Evolutionary conservation across 2,113 vertebrate species (phyloP).

Genomic region (Beaufortia kweichowensis): DNA sequence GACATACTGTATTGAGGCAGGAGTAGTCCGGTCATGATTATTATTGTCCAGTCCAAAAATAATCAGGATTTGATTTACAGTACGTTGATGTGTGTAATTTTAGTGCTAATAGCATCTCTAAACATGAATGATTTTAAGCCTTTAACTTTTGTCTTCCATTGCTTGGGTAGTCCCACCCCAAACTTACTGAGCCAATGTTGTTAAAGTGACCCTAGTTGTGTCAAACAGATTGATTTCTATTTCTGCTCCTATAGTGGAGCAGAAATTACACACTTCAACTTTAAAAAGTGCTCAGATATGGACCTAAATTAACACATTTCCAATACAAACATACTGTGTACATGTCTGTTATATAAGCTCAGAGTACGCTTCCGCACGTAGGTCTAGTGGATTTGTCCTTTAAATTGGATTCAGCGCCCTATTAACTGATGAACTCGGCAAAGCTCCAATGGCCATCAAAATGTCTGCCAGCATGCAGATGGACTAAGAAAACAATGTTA

Average conservation of each 20-base stretch:
- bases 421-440: slow-evolving; percentile 51
- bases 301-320: not conserved
- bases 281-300: not conserved
- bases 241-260: too few species aligned
- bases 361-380: too few species aligned
- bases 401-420: slow-evolving; percentile 56
- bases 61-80: not conserved
- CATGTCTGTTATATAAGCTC: not conserved
- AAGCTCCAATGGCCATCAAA: slow-evolving; percentile 38
- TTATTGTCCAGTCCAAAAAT: not conserved
- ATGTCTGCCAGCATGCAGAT: slow-evolving; percentile 57
- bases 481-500: slow-evolving; percentile 63
- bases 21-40: not conserved
- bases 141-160: too few species aligned
- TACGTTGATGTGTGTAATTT: too few species aligned
- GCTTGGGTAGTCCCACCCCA: too few species aligned
- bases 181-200: too few species aligned
- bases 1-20: not conserved
- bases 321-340: not conserved
- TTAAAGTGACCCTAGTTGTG: too few species aligned
- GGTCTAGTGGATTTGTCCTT: not conserved
- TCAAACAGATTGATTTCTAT: too few species aligned
- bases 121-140: too few species aligned
- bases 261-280: not conserved
- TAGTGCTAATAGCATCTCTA: too few species aligned